phyloP scores from a whole-genome alignment of 92 coral and sea anemone species.

The Palythoa grandis region DNA sequence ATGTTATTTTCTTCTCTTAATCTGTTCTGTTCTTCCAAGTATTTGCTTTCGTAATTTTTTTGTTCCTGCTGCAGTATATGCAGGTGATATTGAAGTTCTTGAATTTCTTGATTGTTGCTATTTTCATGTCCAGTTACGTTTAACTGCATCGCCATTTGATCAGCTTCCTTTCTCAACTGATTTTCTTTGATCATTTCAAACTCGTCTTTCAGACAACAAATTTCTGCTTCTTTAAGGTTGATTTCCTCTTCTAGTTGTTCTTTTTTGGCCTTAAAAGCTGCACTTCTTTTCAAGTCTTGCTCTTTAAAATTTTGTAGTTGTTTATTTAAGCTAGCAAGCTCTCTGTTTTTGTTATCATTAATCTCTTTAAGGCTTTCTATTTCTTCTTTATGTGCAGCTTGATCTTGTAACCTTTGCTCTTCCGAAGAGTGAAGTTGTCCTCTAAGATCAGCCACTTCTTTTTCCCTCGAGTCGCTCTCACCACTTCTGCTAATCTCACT shows the following conservation, averaged over 20 bases:
- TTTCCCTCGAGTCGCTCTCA: constrained; percentile 20
- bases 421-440: neutral
- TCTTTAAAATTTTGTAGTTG: constrained; percentile 14
- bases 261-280: constrained; percentile 5
- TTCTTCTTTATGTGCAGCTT: constrained; percentile 13
- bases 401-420: constrained; percentile 16
- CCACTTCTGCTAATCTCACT: constrained; percentile 15
- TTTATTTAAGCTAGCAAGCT: constrained; percentile 7
- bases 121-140: constrained; percentile 24
- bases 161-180: constrained; percentile 14
- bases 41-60: constrained; percentile 12
- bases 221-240: constrained; percentile 7
- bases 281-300: neutral
- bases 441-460: constrained; percentile 8
- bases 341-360: neutral
- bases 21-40: constrained; percentile 9
- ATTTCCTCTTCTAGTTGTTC: constrained; percentile 18
- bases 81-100: constrained; percentile 29
- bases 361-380: neutral
- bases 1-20: constrained; percentile 24
- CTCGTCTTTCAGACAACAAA: constrained; percentile 24
- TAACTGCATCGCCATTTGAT: constrained; percentile 34
- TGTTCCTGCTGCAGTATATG: constrained; percentile 23
- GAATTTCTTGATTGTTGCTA: constrained; percentile 30
- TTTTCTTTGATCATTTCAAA: constrained; percentile 12